Percentiles rank a stretch among this genome's conserved stretches.
These are phyloP conservation scores for Sialia sialis DNA, from an alignment of 2,113 vertebrate genomes.

Conservation along the genomic window DNA sequence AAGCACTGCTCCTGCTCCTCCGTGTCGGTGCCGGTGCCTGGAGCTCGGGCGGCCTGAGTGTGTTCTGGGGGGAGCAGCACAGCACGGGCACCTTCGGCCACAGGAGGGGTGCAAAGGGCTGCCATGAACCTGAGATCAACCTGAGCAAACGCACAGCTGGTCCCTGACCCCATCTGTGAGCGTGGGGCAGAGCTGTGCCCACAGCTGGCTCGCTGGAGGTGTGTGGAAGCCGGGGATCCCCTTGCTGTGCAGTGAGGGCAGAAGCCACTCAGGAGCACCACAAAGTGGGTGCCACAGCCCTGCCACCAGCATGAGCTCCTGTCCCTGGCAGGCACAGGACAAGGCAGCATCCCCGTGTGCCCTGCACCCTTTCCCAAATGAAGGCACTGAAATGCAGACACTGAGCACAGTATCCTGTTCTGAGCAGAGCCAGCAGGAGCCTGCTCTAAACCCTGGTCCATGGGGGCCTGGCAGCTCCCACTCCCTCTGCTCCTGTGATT, in stretches of 20 bases:
- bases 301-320: accelerated
- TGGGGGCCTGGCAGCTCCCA: accelerated
- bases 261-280: not conserved
- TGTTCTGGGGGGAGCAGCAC: not conserved
- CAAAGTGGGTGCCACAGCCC: not conserved
- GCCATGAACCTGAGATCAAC: not conserved
- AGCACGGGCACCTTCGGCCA: accelerated
- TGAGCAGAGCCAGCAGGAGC: accelerated
- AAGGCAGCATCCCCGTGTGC: accelerated
- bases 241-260: not conserved
- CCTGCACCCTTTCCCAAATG: not conserved
- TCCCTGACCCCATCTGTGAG: not conserved
- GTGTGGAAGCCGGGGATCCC: accelerated
- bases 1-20: not conserved
- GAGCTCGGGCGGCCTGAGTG: accelerated
- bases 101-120: accelerated
- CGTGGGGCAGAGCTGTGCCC: not conserved
- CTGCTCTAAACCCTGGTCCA: accelerated
- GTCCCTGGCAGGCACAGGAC: not conserved
- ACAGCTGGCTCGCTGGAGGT: accelerated
- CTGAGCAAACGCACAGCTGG: not conserved
- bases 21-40: accelerated
- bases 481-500: accelerated
- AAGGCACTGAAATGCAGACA: accelerated
- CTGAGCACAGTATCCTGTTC: accelerated